A percentile compares a stretch with the other conserved stretches of the same genome.
These are phyloP conservation scores for Dromococcyx pavoninus DNA, from an alignment of 2,797 vertebrate species.

Conservation along the genomic window DNA sequence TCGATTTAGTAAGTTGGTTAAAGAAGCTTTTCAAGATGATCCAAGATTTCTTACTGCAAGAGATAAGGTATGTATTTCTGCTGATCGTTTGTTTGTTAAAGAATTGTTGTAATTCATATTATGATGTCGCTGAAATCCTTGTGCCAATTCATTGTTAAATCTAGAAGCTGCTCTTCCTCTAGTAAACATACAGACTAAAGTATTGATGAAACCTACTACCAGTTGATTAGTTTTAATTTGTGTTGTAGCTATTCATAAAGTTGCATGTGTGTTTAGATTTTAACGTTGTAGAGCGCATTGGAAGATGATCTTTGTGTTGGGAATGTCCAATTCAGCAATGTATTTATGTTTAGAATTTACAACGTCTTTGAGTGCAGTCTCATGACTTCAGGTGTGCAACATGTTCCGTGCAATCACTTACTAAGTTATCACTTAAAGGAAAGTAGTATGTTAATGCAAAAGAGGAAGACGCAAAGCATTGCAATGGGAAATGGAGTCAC, in stretches of 20 bases:
- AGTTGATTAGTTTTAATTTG: neutral
- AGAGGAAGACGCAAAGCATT: neutral
- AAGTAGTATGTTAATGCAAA: neutral
- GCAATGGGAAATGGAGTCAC: neutral
- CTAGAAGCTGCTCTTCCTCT: neutral
- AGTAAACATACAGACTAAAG: neutral
- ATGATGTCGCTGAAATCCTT: neutral
- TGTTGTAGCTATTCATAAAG: neutral
- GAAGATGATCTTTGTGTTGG: no score
- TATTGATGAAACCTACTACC: neutral
- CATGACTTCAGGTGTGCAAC: neutral
- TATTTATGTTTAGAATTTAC: neutral
- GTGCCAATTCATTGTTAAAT: neutral
- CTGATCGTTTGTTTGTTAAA: neutral
- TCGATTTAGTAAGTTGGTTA: constrained; percentile 98
- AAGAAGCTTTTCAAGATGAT: constrained; percentile 98
- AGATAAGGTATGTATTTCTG: constrained; percentile 87
- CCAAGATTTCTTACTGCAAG: constrained; percentile 96
- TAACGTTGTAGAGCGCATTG: neutral
- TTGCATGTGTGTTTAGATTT: neutral
- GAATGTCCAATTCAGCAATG: no score
- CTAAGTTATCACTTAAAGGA: neutral
- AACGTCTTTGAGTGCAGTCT: neutral
- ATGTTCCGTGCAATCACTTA: neutral
- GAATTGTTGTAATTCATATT: neutral